These are phyloP conservation scores for Noturus placidus DNA, from an alignment of 2,113 vertebrate genomes.

Conservation along the genomic window DNA sequence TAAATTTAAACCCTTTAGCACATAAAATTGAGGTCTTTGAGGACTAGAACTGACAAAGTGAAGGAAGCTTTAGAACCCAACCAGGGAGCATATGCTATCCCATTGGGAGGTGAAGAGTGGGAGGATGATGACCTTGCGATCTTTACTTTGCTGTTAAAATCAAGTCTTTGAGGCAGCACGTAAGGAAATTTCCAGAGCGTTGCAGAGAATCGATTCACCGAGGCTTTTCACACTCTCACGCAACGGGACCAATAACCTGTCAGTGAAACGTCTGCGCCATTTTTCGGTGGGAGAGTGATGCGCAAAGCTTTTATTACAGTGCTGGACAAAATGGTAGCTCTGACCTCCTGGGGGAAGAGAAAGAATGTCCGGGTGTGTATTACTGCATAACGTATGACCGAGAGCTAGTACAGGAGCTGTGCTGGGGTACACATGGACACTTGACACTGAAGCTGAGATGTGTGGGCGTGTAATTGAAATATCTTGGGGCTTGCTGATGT, in stretches of 20 bases:
- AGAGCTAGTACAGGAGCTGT: not conserved
- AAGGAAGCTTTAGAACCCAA: not conserved
- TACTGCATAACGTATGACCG: conserved; percentile 11
- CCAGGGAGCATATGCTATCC: conserved; percentile 26
- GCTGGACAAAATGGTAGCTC: conserved; percentile 26
- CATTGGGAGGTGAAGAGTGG: conserved; percentile 4
- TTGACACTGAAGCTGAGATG: conserved; percentile 25
- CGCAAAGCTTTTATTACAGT: conserved; percentile 36
- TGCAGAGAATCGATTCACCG: conserved; percentile 41
- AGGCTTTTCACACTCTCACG: conserved; percentile 28
- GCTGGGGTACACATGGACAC: conserved; percentile 5
- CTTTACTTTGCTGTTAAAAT: conserved; percentile 35
- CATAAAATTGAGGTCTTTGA: conserved; percentile 5
- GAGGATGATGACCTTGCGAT: conserved; percentile 45
- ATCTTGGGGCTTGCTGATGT: conserved; percentile 23
- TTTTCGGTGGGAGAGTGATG: conserved; percentile 8
- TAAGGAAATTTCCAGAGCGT: conserved; percentile 28
- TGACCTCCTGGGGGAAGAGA: not conserved
- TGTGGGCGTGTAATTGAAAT: conserved; percentile 38
- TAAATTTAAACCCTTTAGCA: not conserved
- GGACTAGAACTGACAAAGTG: not conserved
- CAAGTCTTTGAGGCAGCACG: conserved; percentile 38
- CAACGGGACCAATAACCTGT: conserved; percentile 30
- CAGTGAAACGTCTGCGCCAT: not conserved
- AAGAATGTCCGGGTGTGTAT: not conserved